Base-by-base conservation (phyloP, 2,113 vertebrate genomes). In the Desmodus rotundus region DNA sequence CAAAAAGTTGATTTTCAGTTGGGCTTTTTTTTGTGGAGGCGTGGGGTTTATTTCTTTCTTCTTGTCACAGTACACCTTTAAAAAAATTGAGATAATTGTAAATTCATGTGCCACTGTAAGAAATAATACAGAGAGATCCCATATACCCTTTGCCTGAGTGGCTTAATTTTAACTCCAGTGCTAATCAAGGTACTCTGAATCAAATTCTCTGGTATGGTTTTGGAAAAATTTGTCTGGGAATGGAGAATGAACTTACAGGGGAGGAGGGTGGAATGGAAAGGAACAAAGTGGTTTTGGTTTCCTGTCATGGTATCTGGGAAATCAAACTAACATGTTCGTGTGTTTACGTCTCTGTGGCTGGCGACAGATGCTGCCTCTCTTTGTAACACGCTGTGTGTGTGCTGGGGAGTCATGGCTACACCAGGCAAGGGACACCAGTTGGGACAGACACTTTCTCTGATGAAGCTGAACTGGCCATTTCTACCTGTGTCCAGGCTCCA, bases 301-400 rank as follows among this genome's bases (percentile, higher is more conserved):
- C 9, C 33, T 17, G 22, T 19, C 3, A 0, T 74, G 41, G 24
- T 50, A 38, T 5, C 76, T 72, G 86, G 73, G 96, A 97, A 96
- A 94, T 89, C 36, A 38, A 93, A 94, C 67, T 43, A 22, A 78
- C 38, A 19, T 9, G 14, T 7, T 41, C 9, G 2, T 22, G 17
- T 26, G 33, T 24, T 67, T 41, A 24, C 7, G n/a, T 50, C 41
- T 36, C 70, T 7, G 20, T 31, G 63, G 19, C 2, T 26, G 63
- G 15, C 1, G 33, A 50, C 63, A 54, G 89, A 20, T 10, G 28
- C 36, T 26, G 19, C 38, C 5, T 47, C 52, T 68, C 68, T 76
- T 67, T 50, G 31, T 54, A 45, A 24, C 33, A 19, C 9, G 31
- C n/a, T 0, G 1, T 6, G 31, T 36, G 17, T 0, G 2, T 2